Conservation (phyloP, 2,888 invertebrate genomes). For the Dorcus hopei region DNA sequence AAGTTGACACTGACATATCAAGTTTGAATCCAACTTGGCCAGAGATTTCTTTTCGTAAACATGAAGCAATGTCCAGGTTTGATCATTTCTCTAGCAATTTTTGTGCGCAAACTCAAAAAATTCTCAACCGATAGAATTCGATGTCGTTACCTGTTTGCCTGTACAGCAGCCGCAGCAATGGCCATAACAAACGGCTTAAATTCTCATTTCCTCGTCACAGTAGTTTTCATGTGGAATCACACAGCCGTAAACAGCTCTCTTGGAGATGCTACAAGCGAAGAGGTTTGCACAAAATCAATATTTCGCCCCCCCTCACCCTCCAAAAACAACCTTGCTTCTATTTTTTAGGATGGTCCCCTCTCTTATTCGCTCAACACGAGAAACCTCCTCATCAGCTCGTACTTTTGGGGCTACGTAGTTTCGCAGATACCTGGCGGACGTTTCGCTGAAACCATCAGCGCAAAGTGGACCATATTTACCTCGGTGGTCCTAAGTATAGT, state of each 20-base stretch:
- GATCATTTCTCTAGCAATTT: too few species aligned
- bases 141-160: slow-evolving; percentile 61
- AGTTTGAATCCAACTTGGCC: too few species aligned
- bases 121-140: too few species aligned
- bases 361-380: slow-evolving; percentile 69
- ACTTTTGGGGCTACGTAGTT: slow-evolving; percentile 83
- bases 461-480: slow-evolving; percentile 84
- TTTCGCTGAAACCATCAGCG: slow-evolving; percentile 78
- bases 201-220: slow-evolving; percentile 71
- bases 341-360: slow-evolving; percentile 62
- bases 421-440: slow-evolving; percentile 76
- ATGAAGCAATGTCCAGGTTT: too few species aligned
- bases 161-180: slow-evolving; percentile 68
- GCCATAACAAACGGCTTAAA: slow-evolving; percentile 73
- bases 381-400: slow-evolving; percentile 75
- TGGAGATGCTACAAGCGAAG: too few species aligned
- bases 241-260: slow-evolving; percentile 49
- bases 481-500: slow-evolving; percentile 73
- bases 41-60: too few species aligned
- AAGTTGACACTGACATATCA: too few species aligned
- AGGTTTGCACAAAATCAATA: too few species aligned
- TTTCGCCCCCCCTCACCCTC: too few species aligned
- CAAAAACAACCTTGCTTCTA: not conserved
- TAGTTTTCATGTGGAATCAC: slow-evolving; percentile 74
- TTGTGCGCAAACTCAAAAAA: too few species aligned